Base-by-base conservation (phyloP, 2,888 invertebrate genomes). In the Xestia c-nigrum region DNA sequence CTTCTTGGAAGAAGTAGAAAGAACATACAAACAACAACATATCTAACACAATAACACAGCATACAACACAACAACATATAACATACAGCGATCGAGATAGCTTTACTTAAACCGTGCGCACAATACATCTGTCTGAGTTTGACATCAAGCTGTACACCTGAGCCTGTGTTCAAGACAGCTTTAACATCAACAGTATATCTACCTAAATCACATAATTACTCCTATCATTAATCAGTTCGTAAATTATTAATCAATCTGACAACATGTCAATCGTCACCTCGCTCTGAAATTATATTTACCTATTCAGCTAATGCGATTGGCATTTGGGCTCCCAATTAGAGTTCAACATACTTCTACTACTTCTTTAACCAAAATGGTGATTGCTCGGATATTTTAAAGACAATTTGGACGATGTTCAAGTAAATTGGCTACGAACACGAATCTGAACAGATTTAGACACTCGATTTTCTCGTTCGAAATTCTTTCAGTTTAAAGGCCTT, bases 301-400 rank as follows among this genome's bases (percentile, higher is more conserved):
- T 66, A 74, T 63, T 81, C n/a, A 67, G 57, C 70, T 76, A 78
- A 85, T 78, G 70, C 69, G 64, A 72, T 57, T 73, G 71, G 77
- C 69, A 71, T 73, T 59, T 67, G 43, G 61, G 47, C 71, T 67
- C 72, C 76, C 83, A 87, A 82, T 87, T 85, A 81, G 69, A 81
- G 71, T 86, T 78, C 81, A 81, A 84, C 78, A 77, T 84, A 74
- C 80, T 67, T 66, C 64, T 75, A 74, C 63, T 84, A 74, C 80
- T 67, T 66, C 64, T 75, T 76, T 65, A 59, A 79, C 78, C 77
- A 78, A 86, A 83, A 88, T 86, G 74, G 76, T 84, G 76, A 88
- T 88, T 81, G 84, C 84, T 69, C 31, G 72, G 55, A 75, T 76
- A 76, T 77, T 87, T 85, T 80, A 76, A 76, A 84, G 82, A 82